Base-by-base conservation (phyloP, 2,888 invertebrate species). In the Andricus curvator region DNA sequence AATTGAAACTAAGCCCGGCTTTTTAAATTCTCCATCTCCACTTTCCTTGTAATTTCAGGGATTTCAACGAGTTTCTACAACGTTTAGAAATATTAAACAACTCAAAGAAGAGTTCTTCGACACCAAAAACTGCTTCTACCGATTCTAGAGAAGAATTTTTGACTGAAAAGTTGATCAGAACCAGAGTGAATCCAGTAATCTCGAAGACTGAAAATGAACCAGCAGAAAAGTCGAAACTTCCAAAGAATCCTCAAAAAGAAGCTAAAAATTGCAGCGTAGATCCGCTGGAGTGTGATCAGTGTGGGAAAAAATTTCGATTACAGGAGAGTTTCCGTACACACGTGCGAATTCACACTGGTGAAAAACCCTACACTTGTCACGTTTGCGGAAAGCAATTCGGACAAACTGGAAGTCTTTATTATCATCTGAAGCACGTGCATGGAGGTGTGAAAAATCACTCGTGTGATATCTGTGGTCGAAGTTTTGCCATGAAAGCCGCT, bases 321-420 rank as follows among this genome's bases (percentile, higher is more conserved):
- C 84, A 83, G 41, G 84, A 86, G 51, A 89, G 86, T 78, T 84
- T 86, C 9, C 84, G 85, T 44, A 84, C 81, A 2, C 96, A 96
- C 88, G 93, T 93, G 88, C 93, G 95, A 20, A 95, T 95, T 79
- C 95, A 96, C 89, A 94, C 95, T 9, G 95, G 95, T 4, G 95
- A 95, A 91, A 93, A 95, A 68, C 95, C 95, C 1, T 95, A 94
- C 90, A 94, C 95, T 2, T 96, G 96, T 88, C 95, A 96, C 89
- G 88, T 95, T 33, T 96, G 96, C 89, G 95, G 95, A 4, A 95
- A 95, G 86, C 94, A 94, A 88, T 96, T 96, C 91, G 93, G 95
- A 37, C 93, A 93, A n/a, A 88, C 93, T 0, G 94, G 94, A 3
- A 94, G 94, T 87, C 93, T 94, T 83, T 93, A 94, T 95, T n/a